Base-by-base conservation (phyloP, 2,888 invertebrate genomes). In the Crioceris asparagi region DNA sequence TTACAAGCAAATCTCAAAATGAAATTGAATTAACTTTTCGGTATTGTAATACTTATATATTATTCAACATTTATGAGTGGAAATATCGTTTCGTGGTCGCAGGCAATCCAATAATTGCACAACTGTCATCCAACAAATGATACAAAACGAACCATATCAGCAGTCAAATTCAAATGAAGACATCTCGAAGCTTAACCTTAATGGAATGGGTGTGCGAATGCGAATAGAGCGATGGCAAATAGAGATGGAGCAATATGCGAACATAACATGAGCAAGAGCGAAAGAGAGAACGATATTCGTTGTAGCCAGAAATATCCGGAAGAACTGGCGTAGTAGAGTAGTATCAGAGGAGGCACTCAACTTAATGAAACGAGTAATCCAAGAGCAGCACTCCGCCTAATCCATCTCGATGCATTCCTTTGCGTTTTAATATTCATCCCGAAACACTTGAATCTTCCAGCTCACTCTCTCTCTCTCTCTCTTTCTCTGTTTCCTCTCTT, bases 351-450 rank as follows among this genome's bases (percentile, higher is more conserved):
- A 27, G 66, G 67, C 69, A 69, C 69, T 69, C 67, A 67, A 65
- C 65, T 65, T 68, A 68, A 69, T 69, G 69, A 69, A 69, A 68
- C 67, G 67, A 60, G 65, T 68, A 68, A 69, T 68, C 67, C 66
- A 56, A 62, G 59, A 62, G 60, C 60, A 56, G 59, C 59, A 58
- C 61, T 53, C 52, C 53, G 56, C 57, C 62, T 63, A 61, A 62
- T 62, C 63, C 62, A 64, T 62, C 62, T 58, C 60, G 59, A 61
- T 61, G 61, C 60, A 59, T 61, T 60, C 59, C 61, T 60, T 62
- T 59, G 51, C 59, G 59, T 63, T 62, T 62, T 63, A 62, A 63
- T 63, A 63, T 63, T 61, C 61, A 62, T 61, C 56, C n/a, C 52
- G 51, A 57, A 57, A 57, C 58, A 57, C 56, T 59, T 57, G 58